Percentiles rank a stretch among this genome's conserved stretches.
Evolutionary conservation across 2,113 vertebrate species (phyloP).

Genomic region (Sinocyclocheilus anophthalmus): DNA sequence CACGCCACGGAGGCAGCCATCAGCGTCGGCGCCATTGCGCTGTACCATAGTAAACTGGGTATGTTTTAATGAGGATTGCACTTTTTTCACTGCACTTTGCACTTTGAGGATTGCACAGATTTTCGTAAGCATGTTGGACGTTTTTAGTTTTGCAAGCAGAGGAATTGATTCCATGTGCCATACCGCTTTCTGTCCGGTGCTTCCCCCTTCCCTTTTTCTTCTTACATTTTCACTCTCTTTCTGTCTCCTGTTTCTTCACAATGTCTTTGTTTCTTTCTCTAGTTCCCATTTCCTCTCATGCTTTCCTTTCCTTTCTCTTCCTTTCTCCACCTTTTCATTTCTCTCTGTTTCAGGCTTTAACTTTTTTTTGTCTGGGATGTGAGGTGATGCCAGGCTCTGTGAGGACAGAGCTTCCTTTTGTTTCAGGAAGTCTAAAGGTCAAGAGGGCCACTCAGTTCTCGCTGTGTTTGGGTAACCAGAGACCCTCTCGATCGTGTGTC

Average conservation of each 20-base stretch:
- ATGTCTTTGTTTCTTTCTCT: slow-evolving; percentile 11
- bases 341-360: slow-evolving; percentile 61
- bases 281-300: slow-evolving; percentile 1
- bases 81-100: no score
- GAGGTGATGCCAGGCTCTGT: slow-evolving; percentile 40
- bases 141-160: not conserved
- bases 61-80: not conserved
- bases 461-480: slow-evolving; percentile 65
- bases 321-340: not conserved
- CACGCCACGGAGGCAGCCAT: no score
- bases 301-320: not conserved
- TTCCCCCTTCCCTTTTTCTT: not conserved
- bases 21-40: no score
- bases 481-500: slow-evolving; percentile 20
- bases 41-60: no score
- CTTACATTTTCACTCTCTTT: not conserved
- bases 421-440: slow-evolving; percentile 52
- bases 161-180: not conserved
- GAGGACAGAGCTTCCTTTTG: slow-evolving; percentile 65
- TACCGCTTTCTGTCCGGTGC: not conserved
- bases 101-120: not conserved
- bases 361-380: slow-evolving; percentile 65
- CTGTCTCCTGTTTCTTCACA: not conserved
- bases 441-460: slow-evolving; percentile 55
- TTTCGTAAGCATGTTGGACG: not conserved